A percentile compares a stretch with the other conserved stretches of the same genome.
Evolutionary conservation across 2,113 vertebrate species (phyloP).

Genomic region (Cranoglanis bouderius): DNA sequence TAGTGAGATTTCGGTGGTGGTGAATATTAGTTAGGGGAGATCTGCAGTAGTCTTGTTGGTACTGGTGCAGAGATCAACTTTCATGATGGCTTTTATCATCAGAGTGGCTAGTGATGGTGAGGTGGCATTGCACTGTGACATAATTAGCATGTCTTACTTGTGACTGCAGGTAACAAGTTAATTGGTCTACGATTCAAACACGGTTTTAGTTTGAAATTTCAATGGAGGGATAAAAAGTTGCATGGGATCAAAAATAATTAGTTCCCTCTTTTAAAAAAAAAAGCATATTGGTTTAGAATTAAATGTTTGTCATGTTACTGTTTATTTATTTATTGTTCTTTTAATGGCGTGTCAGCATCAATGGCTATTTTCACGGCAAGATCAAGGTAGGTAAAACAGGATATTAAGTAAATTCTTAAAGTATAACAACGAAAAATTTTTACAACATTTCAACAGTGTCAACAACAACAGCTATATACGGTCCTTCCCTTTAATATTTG

Average conservation of each 20-base stretch:
- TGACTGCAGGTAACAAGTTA: conserved; percentile 79
- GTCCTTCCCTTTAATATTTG: too few relatives aligned
- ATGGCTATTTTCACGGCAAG: too few relatives aligned
- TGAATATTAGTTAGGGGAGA: conserved; percentile 55
- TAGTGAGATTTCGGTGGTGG: conserved; percentile 31
- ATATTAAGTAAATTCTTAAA: too few relatives aligned
- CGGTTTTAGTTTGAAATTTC: conserved; percentile 76
- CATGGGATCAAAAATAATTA: conserved; percentile 40
- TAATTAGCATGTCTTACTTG: conserved; percentile 74
- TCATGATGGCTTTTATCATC: conserved; percentile 75
- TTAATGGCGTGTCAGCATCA: too few relatives aligned
- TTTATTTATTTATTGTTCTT: neutral
- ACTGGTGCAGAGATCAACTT: conserved; percentile 65
- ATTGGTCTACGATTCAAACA: conserved; percentile 78
- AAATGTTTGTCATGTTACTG: conserved; percentile 9
- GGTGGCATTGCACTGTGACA: conserved; percentile 61
- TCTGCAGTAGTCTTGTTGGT: conserved; percentile 67
- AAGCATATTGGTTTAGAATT: conserved; percentile 4
- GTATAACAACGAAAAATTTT: too few relatives aligned
- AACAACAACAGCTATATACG: too few relatives aligned
- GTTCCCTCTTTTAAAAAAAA: conserved; percentile 36
- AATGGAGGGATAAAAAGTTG: conserved; percentile 20
- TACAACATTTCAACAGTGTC: too few relatives aligned
- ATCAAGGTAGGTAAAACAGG: too few relatives aligned
- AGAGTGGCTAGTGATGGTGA: conserved; percentile 66